A percentile compares a stretch with the other conserved stretches of the same genome.
Conservation (phyloP, 2,888 invertebrate genomes). For the Heliothis peltigera region DNA sequence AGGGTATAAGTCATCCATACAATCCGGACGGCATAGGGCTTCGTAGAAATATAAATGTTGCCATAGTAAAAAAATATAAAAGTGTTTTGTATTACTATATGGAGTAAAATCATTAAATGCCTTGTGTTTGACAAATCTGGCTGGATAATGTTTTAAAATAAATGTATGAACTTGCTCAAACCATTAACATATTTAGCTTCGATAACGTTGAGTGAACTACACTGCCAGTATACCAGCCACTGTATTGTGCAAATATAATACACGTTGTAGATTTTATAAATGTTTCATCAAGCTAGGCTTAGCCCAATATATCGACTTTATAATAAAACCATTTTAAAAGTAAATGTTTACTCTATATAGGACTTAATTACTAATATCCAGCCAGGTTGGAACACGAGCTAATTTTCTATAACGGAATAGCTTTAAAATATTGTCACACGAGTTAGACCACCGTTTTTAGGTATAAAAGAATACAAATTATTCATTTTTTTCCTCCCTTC, state of each 20-base stretch:
- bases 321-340: conserved; percentile 1
- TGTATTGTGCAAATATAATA: conserved; percentile 24
- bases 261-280: conserved; percentile 41
- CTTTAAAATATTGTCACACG: conserved; percentile 87
- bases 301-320: conserved; percentile 17
- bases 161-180: conserved; percentile 53
- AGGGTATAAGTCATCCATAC: conserved; percentile 77
- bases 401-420: conserved; percentile 76
- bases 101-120: conserved; percentile 41
- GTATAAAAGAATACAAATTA: conserved; percentile 70
- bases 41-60: conserved; percentile 80
- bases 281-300: conserved; percentile 33
- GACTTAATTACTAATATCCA: conserved; percentile 36
- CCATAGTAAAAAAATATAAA: conserved; percentile 81
- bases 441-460: conserved; percentile 87
- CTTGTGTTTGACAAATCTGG: conserved; percentile 60
- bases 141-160: conserved; percentile 47
- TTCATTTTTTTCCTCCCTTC: conserved; percentile 67
- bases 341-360: conserved; percentile 7
- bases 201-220: conserved; percentile 30
- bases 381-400: conserved; percentile 53
- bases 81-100: conserved; percentile 71
- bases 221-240: conserved; percentile 50
- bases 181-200: conserved; percentile 35
- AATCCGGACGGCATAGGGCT: conserved; percentile 70